Base-by-base conservation (phyloP, 1,140 invertebrate genomes). In the Eriosoma lanigerum region DNA sequence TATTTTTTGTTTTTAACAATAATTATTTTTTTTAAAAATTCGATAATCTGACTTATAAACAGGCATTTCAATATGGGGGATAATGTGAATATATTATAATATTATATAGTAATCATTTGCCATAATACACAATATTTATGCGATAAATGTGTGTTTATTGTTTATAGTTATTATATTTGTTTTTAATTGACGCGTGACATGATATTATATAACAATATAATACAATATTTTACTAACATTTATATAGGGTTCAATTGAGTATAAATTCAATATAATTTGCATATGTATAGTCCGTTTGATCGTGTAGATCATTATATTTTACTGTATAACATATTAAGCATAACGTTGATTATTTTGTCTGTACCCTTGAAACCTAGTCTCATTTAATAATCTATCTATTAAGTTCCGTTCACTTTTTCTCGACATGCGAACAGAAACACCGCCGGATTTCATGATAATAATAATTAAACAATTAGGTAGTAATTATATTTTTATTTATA, bases 281-380 rank as follows among this genome's bases (percentile, higher is more conserved):
- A 38, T 38, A 38, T 32, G 0, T n/a, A 3, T 38, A 24, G 21
- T 46, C 19, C 12, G 64, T 44, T 32, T 19, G 19, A n/a, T 9
- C 32, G 62, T 1, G 1, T 38, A 66, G 32, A 66, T 44, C 19
- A 44, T 66, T 66, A 66, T 66, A n/a, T n/a, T n/a, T n/a, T n/a
- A n/a, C n/a, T 44, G 32, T 24, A 68, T 15, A 44, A 66, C n/a
- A 15, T 13, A 46, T 13, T 3, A 6, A 15, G 12, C 13, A 17
- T 10, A 24, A 21, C n/a, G 12, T 68, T 46, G 13, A 68, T 68
- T 68, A 46, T 68, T 66, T 66, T 46, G 12, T 6, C n/a, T n/a
- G 38, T 68, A 68, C 64, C 64, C 64, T 68, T 68, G 64, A 68
- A 68, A 68, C 46, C 13, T 12, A 24, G 38, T 46, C 12, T 21